Evolutionary conservation across 1,140 invertebrate genomes (phyloP).

Genomic region (Bactericera cockerelli): DNA sequence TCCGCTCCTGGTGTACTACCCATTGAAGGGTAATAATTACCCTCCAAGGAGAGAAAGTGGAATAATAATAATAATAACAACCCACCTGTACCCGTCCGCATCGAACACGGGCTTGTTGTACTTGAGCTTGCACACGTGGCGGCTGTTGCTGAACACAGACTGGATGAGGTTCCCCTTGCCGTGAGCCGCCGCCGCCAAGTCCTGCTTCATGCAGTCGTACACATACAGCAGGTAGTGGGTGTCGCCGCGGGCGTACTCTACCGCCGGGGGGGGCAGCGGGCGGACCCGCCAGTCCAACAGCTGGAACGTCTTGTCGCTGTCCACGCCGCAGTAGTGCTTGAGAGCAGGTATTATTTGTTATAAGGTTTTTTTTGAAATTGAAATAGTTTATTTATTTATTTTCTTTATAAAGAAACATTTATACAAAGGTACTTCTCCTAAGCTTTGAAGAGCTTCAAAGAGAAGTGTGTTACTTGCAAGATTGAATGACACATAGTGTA

Average conservation of each 20-base stretch:
- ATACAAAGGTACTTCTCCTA: no score
- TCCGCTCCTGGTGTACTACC: no score
- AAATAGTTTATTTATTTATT: no score
- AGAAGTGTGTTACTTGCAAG: no score
- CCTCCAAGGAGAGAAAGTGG: no score
- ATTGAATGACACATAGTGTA: no score
- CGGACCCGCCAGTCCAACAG: constrained; percentile 92
- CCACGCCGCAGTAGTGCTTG: constrained; percentile 60
- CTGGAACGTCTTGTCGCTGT: constrained; percentile 80
- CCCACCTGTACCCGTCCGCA: not conserved
- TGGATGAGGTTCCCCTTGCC: constrained; percentile 49
- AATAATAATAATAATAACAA: no score
- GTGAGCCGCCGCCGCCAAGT: constrained; percentile 54
- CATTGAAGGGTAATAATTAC: no score
- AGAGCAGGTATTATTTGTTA: no score
- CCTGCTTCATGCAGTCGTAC: constrained; percentile 65
- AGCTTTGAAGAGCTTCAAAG: no score
- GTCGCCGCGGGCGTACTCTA: constrained; percentile 82
- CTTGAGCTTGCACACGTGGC: constrained; percentile 42
- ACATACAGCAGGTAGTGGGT: constrained; percentile 93
- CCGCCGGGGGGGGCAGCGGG: constrained; percentile 67
- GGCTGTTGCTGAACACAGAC: constrained; percentile 53
- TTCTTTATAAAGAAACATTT: no score
- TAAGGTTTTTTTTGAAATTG: no score
- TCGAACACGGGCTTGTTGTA: not conserved